A percentile compares a stretch with the other conserved stretches of the same genome.
These are phyloP conservation scores for Tangara arthus DNA, from an alignment of 2,797 vertebrate species.

Conservation along the genomic window DNA sequence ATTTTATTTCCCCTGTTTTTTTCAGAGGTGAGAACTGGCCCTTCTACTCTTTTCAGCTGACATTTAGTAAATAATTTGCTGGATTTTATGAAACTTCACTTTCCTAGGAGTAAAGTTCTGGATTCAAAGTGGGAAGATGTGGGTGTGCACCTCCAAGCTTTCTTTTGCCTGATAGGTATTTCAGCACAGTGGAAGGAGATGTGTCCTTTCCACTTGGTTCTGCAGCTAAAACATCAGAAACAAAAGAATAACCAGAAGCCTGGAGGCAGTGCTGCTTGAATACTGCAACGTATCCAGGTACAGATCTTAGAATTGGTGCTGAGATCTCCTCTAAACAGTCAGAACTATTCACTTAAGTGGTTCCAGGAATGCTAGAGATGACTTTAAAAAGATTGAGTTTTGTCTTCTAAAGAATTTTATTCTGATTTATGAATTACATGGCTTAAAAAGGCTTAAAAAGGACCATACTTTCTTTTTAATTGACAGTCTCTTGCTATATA, in stretches of 20 bases:
- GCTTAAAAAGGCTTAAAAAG: neutral
- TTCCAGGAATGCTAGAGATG: neutral
- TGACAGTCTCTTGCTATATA: neutral
- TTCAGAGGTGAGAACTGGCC: neutral
- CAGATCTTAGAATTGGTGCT: neutral
- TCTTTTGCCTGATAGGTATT: neutral
- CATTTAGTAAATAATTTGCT: neutral
- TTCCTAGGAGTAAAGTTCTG: neutral
- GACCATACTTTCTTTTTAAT: neutral
- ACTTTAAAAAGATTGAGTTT: neutral
- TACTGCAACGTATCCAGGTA: neutral
- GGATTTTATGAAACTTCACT: neutral
- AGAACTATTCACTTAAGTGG: neutral
- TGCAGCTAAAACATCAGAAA: neutral
- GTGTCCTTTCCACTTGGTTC: neutral
- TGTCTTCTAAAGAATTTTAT: neutral
- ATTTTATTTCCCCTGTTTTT: neutral
- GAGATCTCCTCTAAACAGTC: neutral
- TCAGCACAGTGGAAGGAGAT: neutral
- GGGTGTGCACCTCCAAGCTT: accelerated
- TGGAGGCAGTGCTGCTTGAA: neutral
- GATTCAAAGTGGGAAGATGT: neutral
- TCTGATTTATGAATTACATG: neutral
- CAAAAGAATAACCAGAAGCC: neutral
- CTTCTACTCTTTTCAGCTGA: neutral